These are phyloP conservation scores for Atrina japonica DNA, from an alignment of 2,888 invertebrate species.

Conservation along the genomic window DNA sequence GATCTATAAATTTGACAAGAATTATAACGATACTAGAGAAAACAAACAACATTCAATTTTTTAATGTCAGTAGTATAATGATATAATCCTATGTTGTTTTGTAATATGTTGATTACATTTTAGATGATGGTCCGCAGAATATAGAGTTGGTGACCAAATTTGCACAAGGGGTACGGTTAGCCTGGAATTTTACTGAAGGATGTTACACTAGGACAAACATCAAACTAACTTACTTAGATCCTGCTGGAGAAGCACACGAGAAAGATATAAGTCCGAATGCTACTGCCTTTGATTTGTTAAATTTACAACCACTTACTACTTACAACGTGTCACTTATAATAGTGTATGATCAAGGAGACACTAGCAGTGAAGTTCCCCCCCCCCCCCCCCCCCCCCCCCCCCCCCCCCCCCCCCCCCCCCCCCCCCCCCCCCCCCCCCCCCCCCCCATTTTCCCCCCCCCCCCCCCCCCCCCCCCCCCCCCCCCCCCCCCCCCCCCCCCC, in stretches of 20 bases:
- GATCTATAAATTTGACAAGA: neutral
- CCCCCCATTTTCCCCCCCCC: too few relatives aligned
- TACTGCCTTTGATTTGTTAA: neutral
- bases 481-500: too few relatives aligned
- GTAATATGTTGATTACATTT: too few relatives aligned
- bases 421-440: too few relatives aligned
- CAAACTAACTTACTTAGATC: conserved; percentile 7
- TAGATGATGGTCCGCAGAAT: conserved; percentile 7
- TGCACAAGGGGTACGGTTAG: conserved; percentile 2
- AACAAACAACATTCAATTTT: neutral
- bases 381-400: too few relatives aligned
- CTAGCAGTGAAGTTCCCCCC: too few relatives aligned
- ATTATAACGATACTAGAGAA: neutral
- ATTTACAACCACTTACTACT: neutral
- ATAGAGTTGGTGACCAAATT: neutral
- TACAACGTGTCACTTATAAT: conserved; percentile 15
- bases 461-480: too few relatives aligned
- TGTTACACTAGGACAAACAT: conserved; percentile 17
- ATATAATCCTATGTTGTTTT: too few relatives aligned
- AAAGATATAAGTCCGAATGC: neutral
- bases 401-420: too few relatives aligned
- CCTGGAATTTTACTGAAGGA: conserved; percentile 11
- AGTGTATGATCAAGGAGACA: conserved; percentile 15
- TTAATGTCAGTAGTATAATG: neutral
- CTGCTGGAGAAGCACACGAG: neutral